A percentile compares a stretch with the other conserved stretches of the same genome.
Conservation (phyloP, 2,113 vertebrate genomes). For the Romanogobio albipinnatus region DNA sequence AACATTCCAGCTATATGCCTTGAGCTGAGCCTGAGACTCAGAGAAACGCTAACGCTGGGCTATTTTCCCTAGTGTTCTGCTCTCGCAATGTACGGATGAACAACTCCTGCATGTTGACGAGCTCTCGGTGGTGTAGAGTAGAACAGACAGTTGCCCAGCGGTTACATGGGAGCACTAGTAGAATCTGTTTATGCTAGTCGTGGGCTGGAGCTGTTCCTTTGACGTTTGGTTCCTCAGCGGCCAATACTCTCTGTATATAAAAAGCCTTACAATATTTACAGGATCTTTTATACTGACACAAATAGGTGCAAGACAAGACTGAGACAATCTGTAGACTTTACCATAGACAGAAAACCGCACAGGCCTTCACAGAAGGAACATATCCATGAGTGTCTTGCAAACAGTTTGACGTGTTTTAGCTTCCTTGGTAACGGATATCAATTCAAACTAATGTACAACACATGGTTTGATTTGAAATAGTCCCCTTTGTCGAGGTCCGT, state of each 20-base stretch:
- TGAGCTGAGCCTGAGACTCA: conserved; percentile 59
- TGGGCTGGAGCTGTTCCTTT: conserved; percentile 31
- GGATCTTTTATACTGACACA: conserved; percentile 65
- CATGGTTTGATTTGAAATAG: conserved; percentile 11
- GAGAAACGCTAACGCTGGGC: conserved; percentile 32
- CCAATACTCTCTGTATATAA: conserved; percentile 62
- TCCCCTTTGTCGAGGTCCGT: not conserved
- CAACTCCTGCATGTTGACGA: conserved; percentile 14
- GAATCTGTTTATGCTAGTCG: not conserved
- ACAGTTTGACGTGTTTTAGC: conserved; percentile 46
- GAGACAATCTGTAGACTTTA: conserved; percentile 76
- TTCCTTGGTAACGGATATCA: conserved; percentile 57
- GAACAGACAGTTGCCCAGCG: not conserved
- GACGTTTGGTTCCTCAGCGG: conserved; percentile 53
- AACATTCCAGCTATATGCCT: conserved; percentile 80
- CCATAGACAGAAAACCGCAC: conserved; percentile 67
- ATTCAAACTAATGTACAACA: conserved; percentile 19
- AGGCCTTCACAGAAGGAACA: conserved; percentile 72
- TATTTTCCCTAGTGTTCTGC: not conserved
- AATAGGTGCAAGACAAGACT: conserved; percentile 61
- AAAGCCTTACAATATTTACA: conserved; percentile 70
- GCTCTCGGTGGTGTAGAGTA: not conserved
- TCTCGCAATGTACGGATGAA: conserved; percentile 14
- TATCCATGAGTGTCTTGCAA: conserved; percentile 65
- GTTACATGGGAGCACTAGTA: conserved; percentile 1